phyloP scores from a whole-genome alignment of 2,888 invertebrate genomes.

The Patella ulyssiponensis region DNA sequence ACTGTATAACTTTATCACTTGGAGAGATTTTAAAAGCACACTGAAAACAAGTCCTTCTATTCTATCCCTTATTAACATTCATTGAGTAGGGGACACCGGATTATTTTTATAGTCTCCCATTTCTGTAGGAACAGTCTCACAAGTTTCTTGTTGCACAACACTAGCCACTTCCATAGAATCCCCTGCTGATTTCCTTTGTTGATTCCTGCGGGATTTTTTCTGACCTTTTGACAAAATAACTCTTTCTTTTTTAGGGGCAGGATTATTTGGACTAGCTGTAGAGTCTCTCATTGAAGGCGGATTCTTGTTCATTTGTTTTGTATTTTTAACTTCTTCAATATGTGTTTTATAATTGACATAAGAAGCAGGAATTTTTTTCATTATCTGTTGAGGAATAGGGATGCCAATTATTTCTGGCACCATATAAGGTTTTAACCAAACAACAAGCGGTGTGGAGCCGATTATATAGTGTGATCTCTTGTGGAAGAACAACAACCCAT shows the following conservation, averaged over 20 bases:
- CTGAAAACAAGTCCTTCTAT: no score
- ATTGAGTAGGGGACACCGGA: no score
- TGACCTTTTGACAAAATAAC: not conserved
- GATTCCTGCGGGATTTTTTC: not conserved
- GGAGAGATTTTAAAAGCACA: no score
- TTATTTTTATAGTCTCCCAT: no score
- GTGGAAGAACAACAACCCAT: constrained; percentile 94
- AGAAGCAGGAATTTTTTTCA: constrained; percentile 49
- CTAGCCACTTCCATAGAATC: not conserved
- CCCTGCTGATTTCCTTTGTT: not conserved
- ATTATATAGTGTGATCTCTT: constrained; percentile 84
- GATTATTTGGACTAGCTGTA: not conserved
- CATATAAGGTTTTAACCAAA: constrained; percentile 94
- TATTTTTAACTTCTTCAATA: constrained; percentile 42
- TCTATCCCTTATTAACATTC: no score
- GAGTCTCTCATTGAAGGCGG: not conserved
- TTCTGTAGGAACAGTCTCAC: no score
- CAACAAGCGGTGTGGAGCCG: constrained; percentile 88
- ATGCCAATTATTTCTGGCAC: constrained; percentile 82
- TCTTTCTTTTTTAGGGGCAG: not conserved
- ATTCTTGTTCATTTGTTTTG: not conserved
- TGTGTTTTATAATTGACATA: constrained; percentile 60
- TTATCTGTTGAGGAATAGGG: constrained; percentile 60
- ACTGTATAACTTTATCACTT: no score
- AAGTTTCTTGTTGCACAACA: no score